Evolutionary conservation across 2,113 vertebrate species (phyloP).

Genomic region (Stercorarius parasiticus): DNA sequence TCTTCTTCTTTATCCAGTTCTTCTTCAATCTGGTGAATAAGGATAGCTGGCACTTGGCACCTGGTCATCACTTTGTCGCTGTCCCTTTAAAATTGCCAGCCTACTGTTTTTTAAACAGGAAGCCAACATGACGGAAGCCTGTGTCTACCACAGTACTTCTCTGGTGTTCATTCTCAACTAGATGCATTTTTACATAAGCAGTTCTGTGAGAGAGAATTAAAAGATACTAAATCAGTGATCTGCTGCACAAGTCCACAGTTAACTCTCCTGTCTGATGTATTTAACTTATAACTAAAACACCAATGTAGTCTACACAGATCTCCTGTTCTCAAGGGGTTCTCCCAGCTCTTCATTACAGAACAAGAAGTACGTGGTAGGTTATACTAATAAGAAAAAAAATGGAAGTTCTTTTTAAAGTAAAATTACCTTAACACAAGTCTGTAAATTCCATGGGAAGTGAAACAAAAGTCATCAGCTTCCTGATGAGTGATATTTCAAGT

Average conservation of each 20-base stretch:
- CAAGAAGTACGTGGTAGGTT: background rate
- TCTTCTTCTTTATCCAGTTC: slow-evolving; percentile 77
- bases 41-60: slow-evolving; percentile 48
- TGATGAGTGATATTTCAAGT: background rate
- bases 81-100: background rate
- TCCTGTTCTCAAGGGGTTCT: background rate
- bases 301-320: background rate
- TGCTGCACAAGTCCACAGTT: background rate
- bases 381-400: background rate
- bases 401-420: background rate
- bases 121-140: background rate
- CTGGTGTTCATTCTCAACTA: background rate
- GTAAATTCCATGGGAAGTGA: slow-evolving; percentile 67
- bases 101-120: slow-evolving; percentile 28
- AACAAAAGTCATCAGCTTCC: slow-evolving; percentile 23
- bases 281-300: background rate
- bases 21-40: slow-evolving; percentile 74
- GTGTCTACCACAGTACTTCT: background rate
- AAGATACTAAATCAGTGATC: background rate
- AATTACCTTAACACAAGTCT: background rate
- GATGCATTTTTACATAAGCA: background rate
- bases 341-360: background rate
- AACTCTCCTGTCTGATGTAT: background rate
- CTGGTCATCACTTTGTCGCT: slow-evolving; percentile 48
- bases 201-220: background rate